These are phyloP conservation scores for Gallinago solitaria DNA, from an alignment of 2,797 vertebrate species.

Conservation along the genomic window DNA sequence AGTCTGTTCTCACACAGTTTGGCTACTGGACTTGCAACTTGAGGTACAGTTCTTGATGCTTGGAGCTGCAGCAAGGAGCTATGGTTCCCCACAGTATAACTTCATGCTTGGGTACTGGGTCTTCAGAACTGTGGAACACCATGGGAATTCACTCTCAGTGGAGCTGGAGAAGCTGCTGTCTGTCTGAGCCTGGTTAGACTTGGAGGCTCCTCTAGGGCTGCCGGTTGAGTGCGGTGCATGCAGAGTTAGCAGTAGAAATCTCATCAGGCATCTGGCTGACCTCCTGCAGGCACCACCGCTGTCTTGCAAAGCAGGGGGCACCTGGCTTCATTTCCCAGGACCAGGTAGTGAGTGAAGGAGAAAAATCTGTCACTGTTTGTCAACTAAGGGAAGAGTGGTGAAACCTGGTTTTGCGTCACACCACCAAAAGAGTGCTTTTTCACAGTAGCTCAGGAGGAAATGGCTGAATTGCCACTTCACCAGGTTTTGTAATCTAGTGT, in stretches of 20 bases:
- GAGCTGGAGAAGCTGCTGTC: not conserved
- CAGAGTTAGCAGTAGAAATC: not conserved
- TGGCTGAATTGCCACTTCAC: not conserved
- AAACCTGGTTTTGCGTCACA: not conserved
- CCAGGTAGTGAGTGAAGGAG: not conserved
- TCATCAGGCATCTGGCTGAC: not conserved
- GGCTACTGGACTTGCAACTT: not conserved
- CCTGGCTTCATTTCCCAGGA: not conserved
- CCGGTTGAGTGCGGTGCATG: not conserved
- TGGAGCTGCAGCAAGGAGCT: not conserved
- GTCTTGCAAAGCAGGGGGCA: not conserved
- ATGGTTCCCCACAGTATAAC: not conserved
- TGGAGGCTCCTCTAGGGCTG: not conserved
- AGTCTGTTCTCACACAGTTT: not conserved
- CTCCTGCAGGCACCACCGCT: not conserved
- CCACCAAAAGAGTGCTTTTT: not conserved
- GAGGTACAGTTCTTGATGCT: not conserved
- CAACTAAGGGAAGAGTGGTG: not conserved
- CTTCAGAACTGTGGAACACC: not conserved
- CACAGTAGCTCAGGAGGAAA: not conserved
- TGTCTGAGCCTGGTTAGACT: not conserved
- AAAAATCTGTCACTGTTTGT: not conserved
- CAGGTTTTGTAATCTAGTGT: not conserved
- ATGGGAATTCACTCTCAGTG: not conserved
- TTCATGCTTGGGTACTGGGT: not conserved